phyloP scores from a whole-genome alignment of 2,113 vertebrate genomes.

The Dascyllus trimaculatus region DNA sequence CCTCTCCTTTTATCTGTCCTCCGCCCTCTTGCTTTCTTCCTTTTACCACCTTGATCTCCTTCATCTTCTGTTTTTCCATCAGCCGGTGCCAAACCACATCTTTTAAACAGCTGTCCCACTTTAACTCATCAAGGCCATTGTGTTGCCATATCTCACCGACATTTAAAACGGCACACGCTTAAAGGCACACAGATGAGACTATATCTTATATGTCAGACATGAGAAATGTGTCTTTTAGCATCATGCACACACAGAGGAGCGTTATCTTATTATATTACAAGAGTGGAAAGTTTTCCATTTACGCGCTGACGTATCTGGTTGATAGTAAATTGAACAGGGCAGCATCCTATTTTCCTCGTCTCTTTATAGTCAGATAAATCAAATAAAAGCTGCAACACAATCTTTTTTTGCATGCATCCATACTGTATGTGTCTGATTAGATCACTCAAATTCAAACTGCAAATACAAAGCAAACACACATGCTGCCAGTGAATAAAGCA shows the following conservation, averaged over 20 bases:
- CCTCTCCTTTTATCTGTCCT: conserved; percentile 13
- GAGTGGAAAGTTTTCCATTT: conserved; percentile 3
- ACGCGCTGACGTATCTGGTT: background rate
- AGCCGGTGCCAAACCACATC: conserved; percentile 4
- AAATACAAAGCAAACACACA: conserved; percentile 9
- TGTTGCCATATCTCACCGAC: background rate
- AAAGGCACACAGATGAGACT: background rate
- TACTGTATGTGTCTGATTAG: background rate
- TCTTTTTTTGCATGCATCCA: background rate
- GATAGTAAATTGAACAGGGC: conserved; percentile 1
- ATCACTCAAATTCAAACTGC: background rate
- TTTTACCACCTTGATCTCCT: conserved; percentile 24
- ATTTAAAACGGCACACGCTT: background rate
- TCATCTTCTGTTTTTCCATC: conserved; percentile 26
- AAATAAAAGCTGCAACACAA: background rate
- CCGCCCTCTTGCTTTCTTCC: conserved; percentile 18
- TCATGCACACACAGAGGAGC: background rate
- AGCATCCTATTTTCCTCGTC: conserved; percentile 10
- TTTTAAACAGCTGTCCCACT: conserved; percentile 33
- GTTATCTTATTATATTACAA: conserved; percentile 3
- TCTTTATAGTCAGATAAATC: conserved; percentile 35
- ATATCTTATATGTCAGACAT: background rate
- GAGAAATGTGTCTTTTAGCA: conserved; percentile 1
- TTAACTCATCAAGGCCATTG: conserved; percentile 23
- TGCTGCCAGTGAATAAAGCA: background rate